Evolutionary conservation across 2,113 vertebrate species (phyloP), one percentile per base, ranked within the genome.

Genomic region (Oxyruncus cristatus): DNA sequence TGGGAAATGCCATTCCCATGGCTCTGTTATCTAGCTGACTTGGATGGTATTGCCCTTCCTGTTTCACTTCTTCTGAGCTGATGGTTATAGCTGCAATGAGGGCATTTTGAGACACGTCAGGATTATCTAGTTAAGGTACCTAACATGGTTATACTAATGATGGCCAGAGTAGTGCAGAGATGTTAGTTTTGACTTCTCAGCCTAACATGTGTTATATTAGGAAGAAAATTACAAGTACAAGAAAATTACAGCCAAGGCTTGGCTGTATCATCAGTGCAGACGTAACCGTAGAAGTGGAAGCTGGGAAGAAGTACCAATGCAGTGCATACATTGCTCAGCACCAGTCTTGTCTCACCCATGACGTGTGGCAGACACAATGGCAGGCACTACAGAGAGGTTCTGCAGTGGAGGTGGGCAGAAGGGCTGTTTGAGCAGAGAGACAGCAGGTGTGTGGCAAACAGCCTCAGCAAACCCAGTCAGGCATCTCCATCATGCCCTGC

Each of bases 251-350:
- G n/a, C n/a, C n/a, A n/a, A n/a, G 22, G 19, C 27, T 23, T 12
- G 70, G 26, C 42, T 73, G 44, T 16, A 71, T 74, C 49, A 33
- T 26, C 35, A 28, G 14, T 32, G 41, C 8, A 24, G 37, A 8
- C 26, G 27, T 19, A 41, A 59, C 14, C 0, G 0, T 5, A 53
- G 27, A 77, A 42, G 6, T n/a, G 42, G 28, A 58, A 76, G 27
- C 5, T 72, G 32, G 28, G 28, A 85, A 74, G 39, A 52, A 61
- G 65, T n/a, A 12, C 17, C 28, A 67, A 37, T 9, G 12, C 28
- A 49, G 24, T 6, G 11, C 53, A 3, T 14, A 2, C 5, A 8
- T 37, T 71, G 20, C 62, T 77, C 19, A 92, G 50, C 32, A 58
- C 37, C 32, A 7, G 3, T 58, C 13, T 55, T 58, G 41, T 49